Percentiles rank a stretch among this genome's conserved stretches.
Evolutionary conservation across 2,113 vertebrate genomes (phyloP).

Genomic region (Heptranchias perlo): DNA sequence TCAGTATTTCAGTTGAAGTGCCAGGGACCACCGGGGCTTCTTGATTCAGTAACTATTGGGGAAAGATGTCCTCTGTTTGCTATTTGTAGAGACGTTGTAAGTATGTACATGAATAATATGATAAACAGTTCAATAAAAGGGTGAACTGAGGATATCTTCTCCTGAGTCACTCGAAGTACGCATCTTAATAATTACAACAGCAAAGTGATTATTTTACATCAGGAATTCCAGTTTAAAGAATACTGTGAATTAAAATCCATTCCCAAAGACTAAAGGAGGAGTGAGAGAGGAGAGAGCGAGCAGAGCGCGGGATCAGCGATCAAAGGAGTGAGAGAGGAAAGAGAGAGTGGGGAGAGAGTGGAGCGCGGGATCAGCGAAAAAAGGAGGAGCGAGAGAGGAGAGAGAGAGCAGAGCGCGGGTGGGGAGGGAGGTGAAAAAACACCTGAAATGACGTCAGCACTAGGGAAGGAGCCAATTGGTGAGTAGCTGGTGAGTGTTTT

Average conservation of each 20-base stretch:
- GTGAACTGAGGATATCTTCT: background rate
- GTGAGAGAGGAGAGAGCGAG: too few species aligned
- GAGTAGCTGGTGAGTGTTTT: too few species aligned
- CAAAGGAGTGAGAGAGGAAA: too few species aligned
- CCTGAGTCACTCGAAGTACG: background rate
- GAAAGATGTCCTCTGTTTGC: background rate
- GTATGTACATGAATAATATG: background rate
- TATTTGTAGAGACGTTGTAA: background rate
- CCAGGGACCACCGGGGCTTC: background rate
- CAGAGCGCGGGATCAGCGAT: too few species aligned
- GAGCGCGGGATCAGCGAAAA: too few species aligned
- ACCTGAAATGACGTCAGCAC: too few species aligned
- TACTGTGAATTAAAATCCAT: background rate
- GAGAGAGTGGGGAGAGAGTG: too few species aligned
- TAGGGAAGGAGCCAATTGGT: too few species aligned
- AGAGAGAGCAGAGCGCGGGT: too few species aligned
- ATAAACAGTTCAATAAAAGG: background rate
- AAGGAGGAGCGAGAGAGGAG: too few species aligned
- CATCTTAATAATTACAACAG: background rate
- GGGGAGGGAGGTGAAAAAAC: too few species aligned
- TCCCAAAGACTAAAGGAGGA: background rate
- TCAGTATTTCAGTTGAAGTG: background rate
- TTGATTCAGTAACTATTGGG: background rate
- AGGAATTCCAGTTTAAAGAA: background rate
- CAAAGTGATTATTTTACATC: background rate